These are phyloP conservation scores for Ichneumon xanthorius DNA, from an alignment of 2,888 invertebrate species.

Conservation along the genomic window DNA sequence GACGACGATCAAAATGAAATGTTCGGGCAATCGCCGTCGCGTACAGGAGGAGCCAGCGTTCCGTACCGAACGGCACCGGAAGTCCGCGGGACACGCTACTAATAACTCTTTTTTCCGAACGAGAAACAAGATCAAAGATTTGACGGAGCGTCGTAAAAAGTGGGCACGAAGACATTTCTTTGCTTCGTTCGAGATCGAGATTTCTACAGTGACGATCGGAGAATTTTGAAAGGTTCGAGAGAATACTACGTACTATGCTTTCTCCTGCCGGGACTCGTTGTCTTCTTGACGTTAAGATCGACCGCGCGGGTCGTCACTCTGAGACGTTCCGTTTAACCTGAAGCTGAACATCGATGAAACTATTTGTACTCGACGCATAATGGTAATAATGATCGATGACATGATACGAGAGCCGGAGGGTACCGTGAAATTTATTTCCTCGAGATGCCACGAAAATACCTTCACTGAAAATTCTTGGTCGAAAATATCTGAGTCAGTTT, in stretches of 20 bases:
- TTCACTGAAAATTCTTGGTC: constrained; percentile 50
- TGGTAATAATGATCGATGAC: constrained; percentile 30
- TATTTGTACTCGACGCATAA: not conserved
- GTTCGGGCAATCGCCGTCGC: not conserved
- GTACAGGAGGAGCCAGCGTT: not conserved
- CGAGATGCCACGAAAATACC: constrained; percentile 31
- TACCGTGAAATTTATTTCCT: constrained; percentile 44
- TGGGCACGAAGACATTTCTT: not conserved
- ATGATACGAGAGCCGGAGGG: not conserved
- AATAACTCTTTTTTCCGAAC: not conserved
- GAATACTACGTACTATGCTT: constrained; percentile 3
- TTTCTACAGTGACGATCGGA: constrained; percentile 17
- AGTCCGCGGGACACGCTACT: not conserved
- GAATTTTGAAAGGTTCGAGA: not conserved
- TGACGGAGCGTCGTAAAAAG: constrained; percentile 24
- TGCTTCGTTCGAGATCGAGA: not conserved
- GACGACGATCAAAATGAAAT: constrained; percentile 39
- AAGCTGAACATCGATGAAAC: not conserved
- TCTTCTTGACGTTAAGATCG: constrained; percentile 15
- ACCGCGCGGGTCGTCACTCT: not conserved
- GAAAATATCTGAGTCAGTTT: constrained; percentile 54
- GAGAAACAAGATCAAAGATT: constrained; percentile 14
- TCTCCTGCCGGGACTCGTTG: constrained; percentile 9
- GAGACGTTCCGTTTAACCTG: constrained; percentile 6
- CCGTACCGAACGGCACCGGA: constrained; percentile 9